phyloP scores from a whole-genome alignment of 1,140 invertebrate species.

The Episyrphus balteatus region DNA sequence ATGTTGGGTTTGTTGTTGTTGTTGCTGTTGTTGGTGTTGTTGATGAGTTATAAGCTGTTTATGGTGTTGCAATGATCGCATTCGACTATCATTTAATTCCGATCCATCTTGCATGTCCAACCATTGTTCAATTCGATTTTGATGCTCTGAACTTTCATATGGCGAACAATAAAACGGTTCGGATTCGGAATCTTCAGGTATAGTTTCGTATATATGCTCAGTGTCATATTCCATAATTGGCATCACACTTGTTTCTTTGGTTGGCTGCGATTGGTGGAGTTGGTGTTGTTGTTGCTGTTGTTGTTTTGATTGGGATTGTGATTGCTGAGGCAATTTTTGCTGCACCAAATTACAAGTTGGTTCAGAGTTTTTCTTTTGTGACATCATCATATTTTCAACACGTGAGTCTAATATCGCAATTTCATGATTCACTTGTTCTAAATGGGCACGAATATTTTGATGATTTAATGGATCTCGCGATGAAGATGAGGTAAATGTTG shows the following conservation, averaged over 20 bases:
- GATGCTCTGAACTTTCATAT: constrained; percentile 42
- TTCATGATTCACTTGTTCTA: constrained; percentile 31
- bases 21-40: constrained; percentile 6
- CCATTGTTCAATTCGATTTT: constrained; percentile 29
- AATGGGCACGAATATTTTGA: constrained; percentile 12
- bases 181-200: constrained; percentile 49
- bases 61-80: constrained; percentile 23
- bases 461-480: constrained; percentile 1
- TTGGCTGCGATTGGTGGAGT: too few species aligned
- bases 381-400: constrained; percentile 29
- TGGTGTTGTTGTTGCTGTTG: constrained; percentile 1
- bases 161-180: constrained; percentile 57
- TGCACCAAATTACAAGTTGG: background rate
- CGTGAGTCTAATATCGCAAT: constrained; percentile 28
- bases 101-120: constrained; percentile 14
- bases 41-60: constrained; percentile 26
- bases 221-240: constrained; percentile 14
- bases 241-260: background rate
- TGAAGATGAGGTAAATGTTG: background rate
- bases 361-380: background rate
- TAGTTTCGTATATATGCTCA: constrained; percentile 60
- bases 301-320: background rate
- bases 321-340: background rate
- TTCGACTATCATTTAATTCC: too few species aligned
- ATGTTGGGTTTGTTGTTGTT: background rate